Evolutionary conservation across 2,113 vertebrate species (phyloP).

Genomic region (Myrmecobius fasciatus): DNA sequence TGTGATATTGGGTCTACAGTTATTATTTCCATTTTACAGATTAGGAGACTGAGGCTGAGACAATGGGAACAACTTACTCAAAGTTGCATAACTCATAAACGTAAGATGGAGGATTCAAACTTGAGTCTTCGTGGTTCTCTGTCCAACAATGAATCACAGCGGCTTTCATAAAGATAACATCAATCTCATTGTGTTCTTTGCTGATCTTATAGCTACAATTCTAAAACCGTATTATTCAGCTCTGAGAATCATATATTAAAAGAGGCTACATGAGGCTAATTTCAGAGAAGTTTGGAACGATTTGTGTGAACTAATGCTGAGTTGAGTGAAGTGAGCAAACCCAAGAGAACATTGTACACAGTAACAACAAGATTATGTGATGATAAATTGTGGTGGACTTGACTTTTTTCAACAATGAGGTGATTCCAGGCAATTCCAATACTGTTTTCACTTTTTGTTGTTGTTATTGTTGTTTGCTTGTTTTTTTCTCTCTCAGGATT

Average conservation of each 20-base stretch:
- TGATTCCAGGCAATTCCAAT: no score
- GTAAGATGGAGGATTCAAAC: not conserved
- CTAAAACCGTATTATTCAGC: not conserved
- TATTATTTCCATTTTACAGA: not conserved
- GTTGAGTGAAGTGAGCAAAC: no score
- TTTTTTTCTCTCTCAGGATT: no score
- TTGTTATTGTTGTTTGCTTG: no score
- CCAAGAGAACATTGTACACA: no score
- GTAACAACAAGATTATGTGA: no score
- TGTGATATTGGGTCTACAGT: not conserved
- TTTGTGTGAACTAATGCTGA: no score
- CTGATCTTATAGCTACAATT: not conserved
- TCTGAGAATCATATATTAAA: not conserved
- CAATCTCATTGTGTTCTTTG: not conserved
- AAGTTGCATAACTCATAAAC: not conserved
- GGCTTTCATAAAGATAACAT: not conserved
- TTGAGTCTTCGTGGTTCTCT: not conserved
- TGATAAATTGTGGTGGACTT: no score
- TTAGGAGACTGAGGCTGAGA: not conserved
- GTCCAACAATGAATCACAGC: not conserved
- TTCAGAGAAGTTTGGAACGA: no score
- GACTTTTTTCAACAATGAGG: no score
- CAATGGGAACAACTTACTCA: not conserved
- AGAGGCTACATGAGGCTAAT: not conserved
- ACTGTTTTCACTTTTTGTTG: no score